Evolutionary conservation across 2,797 vertebrate genomes (phyloP), one percentile per base, ranked within the genome.

Genomic region (Lacerta bilineata): DNA sequence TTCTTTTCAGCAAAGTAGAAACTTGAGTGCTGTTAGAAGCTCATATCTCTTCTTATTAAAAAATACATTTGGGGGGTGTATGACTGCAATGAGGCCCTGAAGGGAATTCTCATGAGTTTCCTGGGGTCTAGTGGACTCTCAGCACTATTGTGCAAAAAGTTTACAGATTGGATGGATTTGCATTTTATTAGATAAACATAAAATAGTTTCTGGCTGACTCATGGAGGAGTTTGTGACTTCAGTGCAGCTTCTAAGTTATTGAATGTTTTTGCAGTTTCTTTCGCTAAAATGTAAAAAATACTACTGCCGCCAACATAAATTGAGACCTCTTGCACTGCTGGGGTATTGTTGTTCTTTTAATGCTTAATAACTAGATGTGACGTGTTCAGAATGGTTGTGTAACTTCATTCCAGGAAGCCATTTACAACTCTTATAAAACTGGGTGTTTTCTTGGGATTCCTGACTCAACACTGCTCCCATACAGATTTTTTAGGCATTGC

Each of bases 361-460:
- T 80, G n/a, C 39, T 71, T 41, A 84, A 71, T 29, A 64, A 13
- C 80, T 80, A 59, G 84, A 66, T 43, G 55, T 18, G 39, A 25
- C 39, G 3, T 85, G 41, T 81, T 61, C 41, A 33, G 29, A 72
- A 81, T 17, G 75, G 43, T 80, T 89, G 83, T 39, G 74, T 85
- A 85, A 72, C 83, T 36, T 80, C 41, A 36, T 80, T 80, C 87
- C 33, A 85, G 55, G 55, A 89, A 80, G 64, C 64, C 25, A 66
- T 89, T 85, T 85, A 66, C 77, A 85, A n/a, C 25, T 33, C 33
- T 66, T 85, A 80, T 80, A 89, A 81, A 89, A 80, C 59, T 79
- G 75, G 25, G n/a, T 81, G 83, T 85, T 85, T 80, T 72, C 61
- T 15, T 75, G 43, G 23, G 59, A 76, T 89, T 80, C 41, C 50